Percentiles rank a stretch among this genome's conserved stretches.
phyloP scores from a whole-genome alignment of 2,797 vertebrate species.

The Cyprinella venusta region DNA sequence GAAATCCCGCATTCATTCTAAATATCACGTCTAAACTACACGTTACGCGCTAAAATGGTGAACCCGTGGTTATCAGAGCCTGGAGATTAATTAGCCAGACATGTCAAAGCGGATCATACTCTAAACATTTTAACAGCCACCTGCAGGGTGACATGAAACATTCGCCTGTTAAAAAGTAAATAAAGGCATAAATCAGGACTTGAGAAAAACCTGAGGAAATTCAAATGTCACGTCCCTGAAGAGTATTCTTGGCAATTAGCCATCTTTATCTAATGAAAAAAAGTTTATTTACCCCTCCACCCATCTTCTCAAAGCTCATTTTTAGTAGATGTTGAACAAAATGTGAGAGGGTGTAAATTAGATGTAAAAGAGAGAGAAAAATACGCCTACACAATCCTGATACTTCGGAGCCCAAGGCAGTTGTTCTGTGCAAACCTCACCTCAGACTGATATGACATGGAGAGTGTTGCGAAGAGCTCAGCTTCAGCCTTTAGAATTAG shows the following conservation, averaged over 20 bases:
- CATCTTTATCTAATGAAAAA: slow-evolving; percentile 10
- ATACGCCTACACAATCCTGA: not conserved
- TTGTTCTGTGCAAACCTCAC: slow-evolving; percentile 14
- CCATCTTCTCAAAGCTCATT: slow-evolving; percentile 6
- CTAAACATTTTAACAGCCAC: slow-evolving; percentile 14
- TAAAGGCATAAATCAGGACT: slow-evolving; percentile 1
- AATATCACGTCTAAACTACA: not conserved
- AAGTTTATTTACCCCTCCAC: slow-evolving; percentile 6
- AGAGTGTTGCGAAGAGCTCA: slow-evolving; percentile 1
- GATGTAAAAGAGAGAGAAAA: not conserved
- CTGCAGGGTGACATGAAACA: slow-evolving; percentile 19
- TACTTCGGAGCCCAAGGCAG: slow-evolving; percentile 10
- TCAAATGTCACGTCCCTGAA: slow-evolving; percentile 36
- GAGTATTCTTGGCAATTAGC: slow-evolving; percentile 6
- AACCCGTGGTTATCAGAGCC: not conserved
- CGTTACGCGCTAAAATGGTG: not conserved
- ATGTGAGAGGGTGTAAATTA: slow-evolving; percentile 29
- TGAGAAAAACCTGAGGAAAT: slow-evolving; percentile 34
- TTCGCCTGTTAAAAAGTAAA: slow-evolving; percentile 15
- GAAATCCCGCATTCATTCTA: not conserved
- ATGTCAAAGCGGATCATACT: slow-evolving; percentile 14
- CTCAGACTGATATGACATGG: not conserved
- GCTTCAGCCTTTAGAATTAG: not conserved
- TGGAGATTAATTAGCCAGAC: slow-evolving; percentile 31
- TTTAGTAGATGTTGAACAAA: slow-evolving; percentile 16